These are phyloP conservation scores for Micrasema longulum DNA, from an alignment of 1,140 invertebrate species.

Conservation along the genomic window DNA sequence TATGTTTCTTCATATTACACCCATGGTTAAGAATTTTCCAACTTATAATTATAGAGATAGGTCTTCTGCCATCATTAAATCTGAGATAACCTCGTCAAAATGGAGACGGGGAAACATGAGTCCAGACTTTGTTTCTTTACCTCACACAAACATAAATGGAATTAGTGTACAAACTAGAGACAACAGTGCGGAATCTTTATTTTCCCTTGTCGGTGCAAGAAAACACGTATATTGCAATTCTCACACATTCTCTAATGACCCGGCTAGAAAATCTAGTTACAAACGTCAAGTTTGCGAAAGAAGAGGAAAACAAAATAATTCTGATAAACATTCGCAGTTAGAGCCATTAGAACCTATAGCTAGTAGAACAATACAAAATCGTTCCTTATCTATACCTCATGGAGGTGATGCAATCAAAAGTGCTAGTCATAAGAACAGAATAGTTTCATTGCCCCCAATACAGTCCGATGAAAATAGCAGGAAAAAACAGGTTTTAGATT, in stretches of 20 bases:
- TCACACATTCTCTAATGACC: not conserved
- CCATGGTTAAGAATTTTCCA: conserved; percentile 20
- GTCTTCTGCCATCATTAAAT: conserved; percentile 61
- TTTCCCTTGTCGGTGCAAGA: conserved; percentile 28
- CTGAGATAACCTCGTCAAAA: conserved; percentile 64
- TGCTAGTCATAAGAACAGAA: conserved; percentile 58
- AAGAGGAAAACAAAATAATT: conserved; percentile 13
- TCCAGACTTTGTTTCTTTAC: conserved; percentile 48
- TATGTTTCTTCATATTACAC: conserved; percentile 48
- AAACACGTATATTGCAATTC: conserved; percentile 21
- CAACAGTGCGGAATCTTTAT: conserved; percentile 46
- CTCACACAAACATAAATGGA: conserved; percentile 14
- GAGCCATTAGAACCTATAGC: conserved; percentile 38
- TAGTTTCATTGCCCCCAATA: conserved; percentile 65
- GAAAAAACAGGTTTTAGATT: conserved; percentile 26
- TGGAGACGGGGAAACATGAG: conserved; percentile 60
- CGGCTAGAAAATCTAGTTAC: conserved; percentile 8
- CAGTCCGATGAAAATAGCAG: conserved; percentile 49
- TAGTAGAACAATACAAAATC: conserved; percentile 37
- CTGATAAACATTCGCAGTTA: conserved; percentile 34
- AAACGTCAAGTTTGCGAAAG: conserved; percentile 18
- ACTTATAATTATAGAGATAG: conserved; percentile 33
- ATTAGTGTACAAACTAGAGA: conserved; percentile 41
- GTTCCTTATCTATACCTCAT: conserved; percentile 43
- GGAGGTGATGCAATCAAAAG: conserved; percentile 25